A percentile compares a stretch with the other conserved stretches of the same genome.
Conservation (phyloP, 2,888 invertebrate species). For the Caenorhabditis zanzibari region DNA sequence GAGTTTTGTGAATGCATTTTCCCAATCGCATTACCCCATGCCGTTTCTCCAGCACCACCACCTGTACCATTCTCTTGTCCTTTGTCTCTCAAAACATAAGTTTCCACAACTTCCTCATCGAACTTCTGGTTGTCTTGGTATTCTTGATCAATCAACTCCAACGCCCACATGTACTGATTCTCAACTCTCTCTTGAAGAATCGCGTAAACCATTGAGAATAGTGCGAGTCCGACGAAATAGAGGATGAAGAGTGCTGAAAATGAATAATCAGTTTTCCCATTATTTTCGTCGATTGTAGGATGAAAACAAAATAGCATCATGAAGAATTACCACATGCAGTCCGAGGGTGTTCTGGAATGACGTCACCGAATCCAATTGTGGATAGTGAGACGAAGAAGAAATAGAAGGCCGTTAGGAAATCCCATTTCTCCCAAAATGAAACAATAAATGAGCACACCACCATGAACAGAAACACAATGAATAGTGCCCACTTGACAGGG, state of each 20-base stretch:
- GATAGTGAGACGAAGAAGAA: slow-evolving; percentile 80
- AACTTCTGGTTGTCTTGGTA: slow-evolving; percentile 66
- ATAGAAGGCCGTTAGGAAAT: slow-evolving; percentile 80
- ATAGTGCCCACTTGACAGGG: slow-evolving; percentile 69
- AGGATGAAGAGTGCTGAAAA: slow-evolving; percentile 77
- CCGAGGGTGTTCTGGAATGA: slow-evolving; percentile 80
- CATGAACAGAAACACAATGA: slow-evolving; percentile 74
- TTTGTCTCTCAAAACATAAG: slow-evolving; percentile 25
- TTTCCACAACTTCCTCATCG: slow-evolving; percentile 43
- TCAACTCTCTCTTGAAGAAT: slow-evolving; percentile 79
- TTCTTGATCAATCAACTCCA: slow-evolving; percentile 79
- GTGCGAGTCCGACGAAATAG: slow-evolving; percentile 79
- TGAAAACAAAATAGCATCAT: slow-evolving; percentile 15
- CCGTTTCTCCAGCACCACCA: not conserved
- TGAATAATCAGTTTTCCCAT: not conserved
- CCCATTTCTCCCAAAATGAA: slow-evolving; percentile 81
- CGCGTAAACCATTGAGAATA: slow-evolving; percentile 80
- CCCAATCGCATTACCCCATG: slow-evolving; percentile 23
- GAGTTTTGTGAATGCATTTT: slow-evolving; percentile 49
- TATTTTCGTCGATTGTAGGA: not conserved
- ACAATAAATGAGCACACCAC: slow-evolving; percentile 79
- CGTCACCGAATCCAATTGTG: slow-evolving; percentile 82
- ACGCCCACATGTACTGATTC: slow-evolving; percentile 79
- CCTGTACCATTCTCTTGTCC: slow-evolving; percentile 11
- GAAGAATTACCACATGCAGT: slow-evolving; percentile 74